Evolutionary conservation across 2,888 invertebrate species (phyloP).

Genomic region (Drosophila quinaria): DNA sequence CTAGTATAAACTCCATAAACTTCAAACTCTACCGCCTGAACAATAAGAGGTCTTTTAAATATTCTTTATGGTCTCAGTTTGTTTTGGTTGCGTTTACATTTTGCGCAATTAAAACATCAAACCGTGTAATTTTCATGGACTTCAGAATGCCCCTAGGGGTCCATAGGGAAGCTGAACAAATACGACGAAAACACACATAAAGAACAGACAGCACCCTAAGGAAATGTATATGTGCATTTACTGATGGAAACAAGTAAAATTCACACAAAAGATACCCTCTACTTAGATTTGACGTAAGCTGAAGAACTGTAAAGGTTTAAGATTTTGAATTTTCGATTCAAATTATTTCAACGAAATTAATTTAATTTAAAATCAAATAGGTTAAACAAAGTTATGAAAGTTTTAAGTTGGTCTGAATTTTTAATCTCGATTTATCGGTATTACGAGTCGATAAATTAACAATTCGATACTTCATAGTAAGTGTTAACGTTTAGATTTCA

Average conservation of each 20-base stretch:
- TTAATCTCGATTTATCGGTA: too few species aligned
- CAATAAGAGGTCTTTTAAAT: conserved; percentile 32
- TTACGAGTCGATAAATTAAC: too few species aligned
- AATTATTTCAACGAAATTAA: too few species aligned
- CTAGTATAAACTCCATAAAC: neutral
- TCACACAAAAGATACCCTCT: neutral
- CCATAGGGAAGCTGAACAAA: conserved; percentile 23
- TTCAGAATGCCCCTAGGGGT: neutral
- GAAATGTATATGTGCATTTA: conserved; percentile 3
- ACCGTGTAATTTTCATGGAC: conserved; percentile 53
- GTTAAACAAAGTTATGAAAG: too few species aligned
- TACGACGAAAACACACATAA: conserved; percentile 5
- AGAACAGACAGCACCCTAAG: conserved; percentile 19
- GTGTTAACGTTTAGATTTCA: too few species aligned
- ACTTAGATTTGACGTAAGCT: neutral
- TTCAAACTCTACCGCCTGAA: neutral
- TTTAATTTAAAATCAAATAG: too few species aligned
- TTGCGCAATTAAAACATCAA: conserved; percentile 44
- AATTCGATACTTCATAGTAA: too few species aligned
- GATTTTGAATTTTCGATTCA: too few species aligned
- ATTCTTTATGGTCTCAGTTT: conserved; percentile 12
- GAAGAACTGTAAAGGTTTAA: neutral
- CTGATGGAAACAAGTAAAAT: conserved; percentile 5
- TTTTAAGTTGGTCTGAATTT: too few species aligned
- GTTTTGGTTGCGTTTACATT: conserved; percentile 36